Percentiles rank a stretch among this genome's conserved stretches.
Evolutionary conservation across 1,140 invertebrate species (phyloP).

Genomic region (Danaus melanippus): DNA sequence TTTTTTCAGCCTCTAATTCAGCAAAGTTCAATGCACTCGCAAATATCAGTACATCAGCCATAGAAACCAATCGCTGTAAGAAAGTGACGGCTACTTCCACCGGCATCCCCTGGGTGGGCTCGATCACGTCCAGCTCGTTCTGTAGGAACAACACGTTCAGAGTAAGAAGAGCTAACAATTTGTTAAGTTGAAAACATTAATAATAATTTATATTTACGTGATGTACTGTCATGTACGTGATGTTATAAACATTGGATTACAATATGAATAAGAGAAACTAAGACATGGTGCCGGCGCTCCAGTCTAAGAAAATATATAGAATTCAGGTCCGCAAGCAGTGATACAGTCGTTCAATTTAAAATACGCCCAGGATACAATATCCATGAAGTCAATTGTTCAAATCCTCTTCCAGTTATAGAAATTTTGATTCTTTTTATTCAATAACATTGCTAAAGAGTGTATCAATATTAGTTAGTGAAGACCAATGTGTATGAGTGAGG

Average conservation of each 20-base stretch:
- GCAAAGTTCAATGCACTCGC: conserved; percentile 97
- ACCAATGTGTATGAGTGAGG: no score
- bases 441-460: no score
- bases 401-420: no score
- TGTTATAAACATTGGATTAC: not conserved
- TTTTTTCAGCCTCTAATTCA: conserved; percentile 99
- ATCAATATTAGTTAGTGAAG: no score
- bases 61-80: conserved; percentile 95
- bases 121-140: conserved; percentile 98
- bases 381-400: no score
- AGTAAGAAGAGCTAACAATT: no score
- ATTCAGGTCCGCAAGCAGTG: no score
- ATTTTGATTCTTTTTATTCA: no score
- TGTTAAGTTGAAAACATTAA: not conserved
- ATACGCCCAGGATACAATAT: no score
- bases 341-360: no score
- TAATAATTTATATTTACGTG: conserved; percentile 1
- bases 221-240: not conserved
- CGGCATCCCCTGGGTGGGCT: conserved; percentile 98
- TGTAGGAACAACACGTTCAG: conserved; percentile 46
- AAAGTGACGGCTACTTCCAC: conserved; percentile 98
- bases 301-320: no score
- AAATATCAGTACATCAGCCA: conserved; percentile 99
- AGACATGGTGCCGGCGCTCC: no score
- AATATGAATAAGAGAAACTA: conserved; percentile 22